Evolutionary conservation across 2,113 vertebrate species (phyloP).

Genomic region (Phylloscopus trochiloides): DNA sequence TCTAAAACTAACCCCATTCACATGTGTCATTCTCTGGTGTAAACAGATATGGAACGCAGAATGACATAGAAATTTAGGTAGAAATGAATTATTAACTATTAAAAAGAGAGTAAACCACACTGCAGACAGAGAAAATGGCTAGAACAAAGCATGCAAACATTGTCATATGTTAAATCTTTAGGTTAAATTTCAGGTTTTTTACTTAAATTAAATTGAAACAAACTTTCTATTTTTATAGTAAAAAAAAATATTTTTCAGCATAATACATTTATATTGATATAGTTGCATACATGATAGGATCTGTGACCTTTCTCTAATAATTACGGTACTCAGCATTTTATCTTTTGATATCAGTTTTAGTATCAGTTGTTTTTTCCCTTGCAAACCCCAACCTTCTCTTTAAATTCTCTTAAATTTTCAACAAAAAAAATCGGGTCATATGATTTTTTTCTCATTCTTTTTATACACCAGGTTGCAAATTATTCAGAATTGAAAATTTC

Average conservation of each 20-base stretch:
- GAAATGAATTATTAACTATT: neutral
- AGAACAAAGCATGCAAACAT: neutral
- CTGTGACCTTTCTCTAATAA: neutral
- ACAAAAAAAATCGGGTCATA: neutral
- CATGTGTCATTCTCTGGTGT: neutral
- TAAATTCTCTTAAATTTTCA: neutral
- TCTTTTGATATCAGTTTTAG: neutral
- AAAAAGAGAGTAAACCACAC: neutral
- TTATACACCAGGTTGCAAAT: neutral
- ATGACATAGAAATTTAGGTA: neutral
- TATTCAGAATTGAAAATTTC: neutral
- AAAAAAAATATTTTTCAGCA: neutral
- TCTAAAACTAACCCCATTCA: neutral
- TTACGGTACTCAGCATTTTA: neutral
- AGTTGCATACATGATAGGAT: neutral
- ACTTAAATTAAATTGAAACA: neutral
- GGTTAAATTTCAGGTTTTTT: neutral
- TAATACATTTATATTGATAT: neutral
- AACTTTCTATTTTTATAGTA: neutral
- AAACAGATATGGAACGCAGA: neutral
- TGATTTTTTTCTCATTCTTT: neutral
- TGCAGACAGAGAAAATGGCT: neutral
- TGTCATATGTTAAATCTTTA: neutral
- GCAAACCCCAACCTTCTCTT: neutral
- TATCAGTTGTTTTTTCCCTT: neutral